Conservation (phyloP, 2,797 vertebrate genomes). For the Emydoidea blandingii region DNA sequence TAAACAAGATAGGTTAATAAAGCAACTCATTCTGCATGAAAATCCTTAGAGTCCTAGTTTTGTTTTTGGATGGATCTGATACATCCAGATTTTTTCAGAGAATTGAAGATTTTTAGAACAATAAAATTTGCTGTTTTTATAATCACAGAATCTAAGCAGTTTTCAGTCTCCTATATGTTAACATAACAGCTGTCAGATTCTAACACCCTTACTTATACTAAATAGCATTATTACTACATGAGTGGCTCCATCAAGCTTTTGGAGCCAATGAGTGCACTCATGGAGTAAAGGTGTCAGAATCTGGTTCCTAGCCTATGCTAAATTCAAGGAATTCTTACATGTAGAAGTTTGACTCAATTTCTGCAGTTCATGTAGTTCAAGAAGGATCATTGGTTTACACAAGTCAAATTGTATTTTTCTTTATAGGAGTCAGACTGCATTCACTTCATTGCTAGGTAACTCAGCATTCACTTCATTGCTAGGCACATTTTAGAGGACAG, state of each 20-base stretch:
- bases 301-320: neutral
- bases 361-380: neutral
- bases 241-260: neutral
- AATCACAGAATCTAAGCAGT: neutral
- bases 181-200: neutral
- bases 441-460: neutral
- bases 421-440: neutral
- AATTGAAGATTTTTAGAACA: neutral
- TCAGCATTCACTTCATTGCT: neutral
- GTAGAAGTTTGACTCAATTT: neutral
- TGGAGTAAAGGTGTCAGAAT: neutral
- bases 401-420: neutral
- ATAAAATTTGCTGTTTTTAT: neutral
- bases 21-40: accelerated
- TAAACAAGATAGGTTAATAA: neutral
- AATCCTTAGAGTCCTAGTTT: neutral
- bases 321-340: neutral
- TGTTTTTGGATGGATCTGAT: neutral
- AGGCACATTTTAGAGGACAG: neutral
- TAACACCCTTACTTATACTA: neutral
- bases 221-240: neutral
- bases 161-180: neutral
- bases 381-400: neutral
- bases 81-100: neutral
- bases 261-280: neutral